Conservation (phyloP, 2,113 vertebrate genomes). For the Platichthys stellatus region DNA sequence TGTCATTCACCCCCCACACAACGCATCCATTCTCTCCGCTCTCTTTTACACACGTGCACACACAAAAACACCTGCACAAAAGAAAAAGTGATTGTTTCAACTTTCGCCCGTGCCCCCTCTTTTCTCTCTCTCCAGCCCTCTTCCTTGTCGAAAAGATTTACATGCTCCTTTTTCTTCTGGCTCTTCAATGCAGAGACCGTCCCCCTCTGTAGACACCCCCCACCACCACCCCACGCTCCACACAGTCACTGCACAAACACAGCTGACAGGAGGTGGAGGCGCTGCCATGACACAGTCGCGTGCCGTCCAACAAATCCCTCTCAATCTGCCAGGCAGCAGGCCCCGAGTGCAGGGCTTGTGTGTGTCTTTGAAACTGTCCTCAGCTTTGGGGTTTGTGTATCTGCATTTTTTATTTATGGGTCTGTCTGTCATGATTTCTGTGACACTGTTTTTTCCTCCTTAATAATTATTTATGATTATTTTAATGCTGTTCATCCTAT, state of each 20-base stretch:
- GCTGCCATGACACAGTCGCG: slow-evolving; percentile 73
- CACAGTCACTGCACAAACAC: slow-evolving; percentile 78
- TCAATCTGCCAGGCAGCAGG: slow-evolving; percentile 62
- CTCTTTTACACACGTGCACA: slow-evolving; percentile 23
- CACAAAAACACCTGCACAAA: slow-evolving; percentile 73
- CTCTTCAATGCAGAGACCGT: slow-evolving; percentile 54
- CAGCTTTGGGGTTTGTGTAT: slow-evolving; percentile 32
- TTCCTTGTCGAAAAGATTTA: slow-evolving; percentile 73
- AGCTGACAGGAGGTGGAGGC: slow-evolving; percentile 78
- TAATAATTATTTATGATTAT: slow-evolving; percentile 27
- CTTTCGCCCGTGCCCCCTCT: slow-evolving; percentile 52
- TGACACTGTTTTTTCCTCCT: not conserved
- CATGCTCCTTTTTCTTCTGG: slow-evolving; percentile 53
- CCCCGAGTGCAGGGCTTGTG: slow-evolving; percentile 42
- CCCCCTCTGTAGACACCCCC: slow-evolving; percentile 27
- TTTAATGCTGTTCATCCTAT: slow-evolving; percentile 13
- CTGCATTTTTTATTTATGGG: slow-evolving; percentile 2
- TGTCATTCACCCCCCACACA: slow-evolving; percentile 41
- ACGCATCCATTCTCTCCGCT: slow-evolving; percentile 16
- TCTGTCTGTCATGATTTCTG: not conserved
- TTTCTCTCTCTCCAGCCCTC: slow-evolving; percentile 41
- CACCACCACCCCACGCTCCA: slow-evolving; percentile 19
- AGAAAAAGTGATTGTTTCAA: slow-evolving; percentile 76
- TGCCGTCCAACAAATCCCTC: slow-evolving; percentile 78
- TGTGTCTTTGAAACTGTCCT: slow-evolving; percentile 40